A percentile compares a stretch with the other conserved stretches of the same genome.
These are phyloP conservation scores for Pasiphila rectangulata DNA, from an alignment of 2,888 invertebrate genomes.

Conservation along the genomic window DNA sequence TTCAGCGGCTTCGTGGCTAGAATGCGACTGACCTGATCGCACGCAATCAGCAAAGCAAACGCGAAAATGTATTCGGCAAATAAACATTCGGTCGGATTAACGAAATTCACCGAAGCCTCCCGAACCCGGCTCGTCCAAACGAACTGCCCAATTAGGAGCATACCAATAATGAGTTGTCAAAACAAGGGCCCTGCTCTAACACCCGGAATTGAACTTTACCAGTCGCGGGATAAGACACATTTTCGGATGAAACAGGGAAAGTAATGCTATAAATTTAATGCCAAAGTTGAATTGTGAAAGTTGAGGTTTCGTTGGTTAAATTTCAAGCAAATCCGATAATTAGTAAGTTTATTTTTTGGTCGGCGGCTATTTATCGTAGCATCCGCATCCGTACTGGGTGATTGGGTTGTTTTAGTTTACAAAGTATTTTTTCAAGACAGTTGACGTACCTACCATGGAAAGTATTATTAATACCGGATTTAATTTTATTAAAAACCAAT, in stretches of 20 bases:
- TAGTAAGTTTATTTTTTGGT: constrained; percentile 53
- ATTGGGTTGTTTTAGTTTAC: neutral
- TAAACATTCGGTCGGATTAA: constrained; percentile 51
- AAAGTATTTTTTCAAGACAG: too few relatives aligned
- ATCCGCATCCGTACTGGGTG: too few relatives aligned
- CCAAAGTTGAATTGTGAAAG: constrained; percentile 76
- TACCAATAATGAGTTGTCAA: constrained; percentile 77
- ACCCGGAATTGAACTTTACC: constrained; percentile 37
- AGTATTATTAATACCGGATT: neutral
- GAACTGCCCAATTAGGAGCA: constrained; percentile 68
- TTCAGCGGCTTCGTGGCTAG: constrained; percentile 32
- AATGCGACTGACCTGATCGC: constrained; percentile 56
- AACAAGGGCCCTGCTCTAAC: constrained; percentile 58
- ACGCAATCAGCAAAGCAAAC: constrained; percentile 73
- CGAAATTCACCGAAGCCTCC: constrained; percentile 44
- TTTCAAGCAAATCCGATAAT: constrained; percentile 70
- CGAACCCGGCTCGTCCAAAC: constrained; percentile 43
- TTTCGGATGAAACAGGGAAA: constrained; percentile 29
- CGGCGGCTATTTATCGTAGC: constrained; percentile 11
- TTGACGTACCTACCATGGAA: too few relatives aligned
- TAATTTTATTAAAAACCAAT: neutral
- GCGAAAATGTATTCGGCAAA: constrained; percentile 69
- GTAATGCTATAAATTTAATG: constrained; percentile 55
- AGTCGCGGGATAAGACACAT: constrained; percentile 37
- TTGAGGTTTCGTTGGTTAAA: constrained; percentile 52